phyloP scores from a whole-genome alignment of 2,888 invertebrate genomes.

The Ctenicera cuprea region DNA sequence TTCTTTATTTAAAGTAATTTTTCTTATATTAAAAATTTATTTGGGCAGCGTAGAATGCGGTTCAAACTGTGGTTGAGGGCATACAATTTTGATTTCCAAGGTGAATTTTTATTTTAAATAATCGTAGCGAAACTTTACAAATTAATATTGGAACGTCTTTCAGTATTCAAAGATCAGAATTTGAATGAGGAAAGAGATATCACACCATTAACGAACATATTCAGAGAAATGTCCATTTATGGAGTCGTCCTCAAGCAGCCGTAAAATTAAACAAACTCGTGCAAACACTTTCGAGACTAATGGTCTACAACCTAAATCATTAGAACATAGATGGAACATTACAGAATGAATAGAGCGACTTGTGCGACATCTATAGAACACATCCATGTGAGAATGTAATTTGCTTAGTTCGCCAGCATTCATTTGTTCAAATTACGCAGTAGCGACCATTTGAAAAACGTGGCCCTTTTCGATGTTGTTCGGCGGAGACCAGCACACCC shows the following conservation, averaged over 20 bases:
- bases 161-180: too few relatives aligned
- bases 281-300: constrained; percentile 52
- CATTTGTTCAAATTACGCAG: constrained; percentile 80
- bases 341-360: constrained; percentile 50
- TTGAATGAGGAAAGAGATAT: constrained; percentile 2
- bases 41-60: too few relatives aligned
- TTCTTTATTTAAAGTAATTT: too few relatives aligned
- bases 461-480: constrained; percentile 41
- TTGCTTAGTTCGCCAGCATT: constrained; percentile 79
- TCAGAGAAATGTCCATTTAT: not conserved
- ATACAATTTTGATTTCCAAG: too few relatives aligned
- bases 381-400: constrained; percentile 77
- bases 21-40: too few relatives aligned
- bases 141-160: too few relatives aligned
- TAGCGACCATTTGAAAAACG: constrained; percentile 64
- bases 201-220: constrained; percentile 10
- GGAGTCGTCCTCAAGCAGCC: constrained; percentile 30
- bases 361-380: constrained; percentile 50
- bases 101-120: too few relatives aligned
- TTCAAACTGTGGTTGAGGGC: too few relatives aligned
- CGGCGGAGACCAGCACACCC: constrained; percentile 22
- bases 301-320: constrained; percentile 57
- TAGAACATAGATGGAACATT: constrained; percentile 56
- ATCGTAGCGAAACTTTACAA: too few relatives aligned
- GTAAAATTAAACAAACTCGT: constrained; percentile 49